These are phyloP conservation scores for Corticium candelabrum DNA, from an alignment of 37 sponge, comb jelly and placozoan species.

Conservation along the genomic window DNA sequence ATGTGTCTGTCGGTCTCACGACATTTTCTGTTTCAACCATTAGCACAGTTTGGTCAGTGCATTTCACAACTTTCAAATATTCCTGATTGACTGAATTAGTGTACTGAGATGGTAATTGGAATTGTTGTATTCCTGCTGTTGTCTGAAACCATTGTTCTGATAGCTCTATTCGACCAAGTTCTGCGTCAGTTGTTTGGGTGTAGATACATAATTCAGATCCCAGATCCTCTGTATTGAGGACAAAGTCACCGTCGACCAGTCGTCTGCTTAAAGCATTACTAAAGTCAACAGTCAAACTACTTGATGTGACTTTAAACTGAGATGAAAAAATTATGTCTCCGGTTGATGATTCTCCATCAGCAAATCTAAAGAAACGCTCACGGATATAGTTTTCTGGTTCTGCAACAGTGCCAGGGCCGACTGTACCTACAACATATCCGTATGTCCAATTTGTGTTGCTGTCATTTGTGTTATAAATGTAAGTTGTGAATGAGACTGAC, in stretches of 20 bases:
- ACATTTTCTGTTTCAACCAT: not conserved
- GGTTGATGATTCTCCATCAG: not conserved
- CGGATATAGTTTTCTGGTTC: not conserved
- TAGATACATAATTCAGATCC: not conserved
- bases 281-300: not conserved
- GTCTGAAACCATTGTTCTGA: not conserved
- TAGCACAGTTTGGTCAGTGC: not conserved
- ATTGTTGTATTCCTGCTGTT: not conserved
- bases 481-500: not conserved
- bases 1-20: not conserved
- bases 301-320: not conserved
- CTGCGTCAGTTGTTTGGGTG: not conserved
- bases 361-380: not conserved
- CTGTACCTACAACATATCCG: not conserved
- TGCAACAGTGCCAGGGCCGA: not conserved
- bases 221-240: not conserved
- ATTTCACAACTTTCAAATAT: not conserved
- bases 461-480: not conserved
- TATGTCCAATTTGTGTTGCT: not conserved
- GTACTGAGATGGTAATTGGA: not conserved
- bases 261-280: not conserved
- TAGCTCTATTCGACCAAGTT: not conserved
- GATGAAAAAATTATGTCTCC: not conserved
- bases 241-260: not conserved
- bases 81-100: not conserved